phyloP scores from a whole-genome alignment of 1,140 invertebrate genomes.

The Trachymyrmex cornetzi region DNA sequence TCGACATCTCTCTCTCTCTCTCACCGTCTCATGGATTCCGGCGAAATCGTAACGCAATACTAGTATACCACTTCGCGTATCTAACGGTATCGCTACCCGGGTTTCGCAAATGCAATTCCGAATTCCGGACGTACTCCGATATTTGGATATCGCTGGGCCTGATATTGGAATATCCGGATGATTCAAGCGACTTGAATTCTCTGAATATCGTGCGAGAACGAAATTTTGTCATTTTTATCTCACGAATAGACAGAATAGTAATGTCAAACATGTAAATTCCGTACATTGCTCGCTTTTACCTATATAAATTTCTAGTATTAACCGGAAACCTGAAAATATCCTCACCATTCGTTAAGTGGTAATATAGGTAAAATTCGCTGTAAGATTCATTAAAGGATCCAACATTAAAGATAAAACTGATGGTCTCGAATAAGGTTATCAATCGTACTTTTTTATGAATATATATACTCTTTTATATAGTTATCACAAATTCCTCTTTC shows the following conservation, averaged over 20 bases:
- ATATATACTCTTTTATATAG: too few relatives aligned
- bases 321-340: background rate
- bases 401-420: background rate
- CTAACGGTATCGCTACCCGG: slow-evolving; percentile 50
- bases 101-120: slow-evolving; percentile 55
- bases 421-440: too few relatives aligned
- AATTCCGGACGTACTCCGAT: slow-evolving; percentile 59
- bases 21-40: slow-evolving; percentile 21
- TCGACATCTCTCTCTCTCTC: background rate
- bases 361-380: background rate
- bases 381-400: background rate
- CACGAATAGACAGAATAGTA: slow-evolving; percentile 46
- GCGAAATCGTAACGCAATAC: slow-evolving; percentile 25
- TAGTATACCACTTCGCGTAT: slow-evolving; percentile 42
- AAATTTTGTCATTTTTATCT: slow-evolving; percentile 51
- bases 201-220: slow-evolving; percentile 47
- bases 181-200: slow-evolving; percentile 61
- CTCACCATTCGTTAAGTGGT: too few relatives aligned
- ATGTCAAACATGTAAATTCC: slow-evolving; percentile 42
- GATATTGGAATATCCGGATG: slow-evolving; percentile 57
- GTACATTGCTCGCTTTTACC: background rate
- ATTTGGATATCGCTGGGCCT: slow-evolving; percentile 64
- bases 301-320: background rate
- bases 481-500: too few relatives aligned
- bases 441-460: too few relatives aligned